phyloP scores from a whole-genome alignment of 2,113 vertebrate species.

The Calyptommatus sinebrachiatus region DNA sequence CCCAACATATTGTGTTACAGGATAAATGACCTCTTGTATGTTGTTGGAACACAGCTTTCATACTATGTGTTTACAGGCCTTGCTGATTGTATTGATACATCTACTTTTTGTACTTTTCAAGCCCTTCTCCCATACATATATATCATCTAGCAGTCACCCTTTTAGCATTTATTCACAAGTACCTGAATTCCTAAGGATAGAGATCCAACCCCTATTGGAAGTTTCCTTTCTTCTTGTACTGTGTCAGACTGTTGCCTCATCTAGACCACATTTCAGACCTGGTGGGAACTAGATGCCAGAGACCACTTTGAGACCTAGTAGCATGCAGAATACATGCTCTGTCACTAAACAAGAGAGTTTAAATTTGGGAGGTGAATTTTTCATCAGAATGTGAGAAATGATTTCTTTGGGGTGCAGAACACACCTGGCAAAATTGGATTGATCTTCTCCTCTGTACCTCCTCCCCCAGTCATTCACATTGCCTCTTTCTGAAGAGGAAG shows the following conservation, averaged over 20 bases:
- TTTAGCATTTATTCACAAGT: background rate
- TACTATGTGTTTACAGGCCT: too few species aligned
- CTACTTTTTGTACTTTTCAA: too few species aligned
- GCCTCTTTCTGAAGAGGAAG: slow-evolving; percentile 59
- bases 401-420: slow-evolving; percentile 35
- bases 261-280: background rate
- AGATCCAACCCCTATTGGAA: background rate
- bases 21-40: too few species aligned
- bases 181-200: background rate
- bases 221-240: background rate
- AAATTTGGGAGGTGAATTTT: slow-evolving; percentile 47
- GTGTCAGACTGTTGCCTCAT: background rate
- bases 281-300: too few species aligned
- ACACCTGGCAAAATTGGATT: slow-evolving; percentile 57
- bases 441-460: slow-evolving; percentile 24
- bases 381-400: slow-evolving; percentile 11
- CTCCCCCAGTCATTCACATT: slow-evolving; percentile 45
- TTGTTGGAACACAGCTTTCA: too few species aligned
- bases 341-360: background rate
- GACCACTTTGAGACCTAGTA: background rate
- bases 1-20: too few species aligned
- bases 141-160: too few species aligned
- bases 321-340: background rate
- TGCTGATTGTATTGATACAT: too few species aligned
- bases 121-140: too few species aligned